These are phyloP conservation scores for Rhodeus uyekii DNA, from an alignment of 2,797 vertebrate genomes.

Conservation along the genomic window DNA sequence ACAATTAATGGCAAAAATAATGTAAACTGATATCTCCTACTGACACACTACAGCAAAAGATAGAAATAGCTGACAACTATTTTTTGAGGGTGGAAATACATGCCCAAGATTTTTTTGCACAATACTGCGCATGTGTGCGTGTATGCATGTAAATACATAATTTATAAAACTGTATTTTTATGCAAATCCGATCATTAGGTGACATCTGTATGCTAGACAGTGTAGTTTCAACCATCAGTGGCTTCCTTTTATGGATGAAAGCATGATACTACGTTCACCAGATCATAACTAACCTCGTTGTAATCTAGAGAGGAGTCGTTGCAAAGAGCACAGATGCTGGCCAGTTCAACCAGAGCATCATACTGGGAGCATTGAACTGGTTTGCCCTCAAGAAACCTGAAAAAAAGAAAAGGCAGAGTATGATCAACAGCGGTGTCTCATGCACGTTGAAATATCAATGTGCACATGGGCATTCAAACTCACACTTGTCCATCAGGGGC, in stretches of 20 bases:
- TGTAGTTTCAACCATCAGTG: not conserved
- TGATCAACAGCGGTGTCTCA: not conserved
- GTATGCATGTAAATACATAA: too few relatives aligned
- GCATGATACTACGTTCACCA: not conserved
- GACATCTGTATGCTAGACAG: not conserved
- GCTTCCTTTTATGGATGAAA: not conserved
- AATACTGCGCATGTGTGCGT: too few relatives aligned
- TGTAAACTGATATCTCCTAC: too few relatives aligned
- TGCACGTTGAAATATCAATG: not conserved
- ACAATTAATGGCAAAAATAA: too few relatives aligned
- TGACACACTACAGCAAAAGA: too few relatives aligned
- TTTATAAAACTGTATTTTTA: not conserved
- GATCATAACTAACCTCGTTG: conserved; percentile 82
- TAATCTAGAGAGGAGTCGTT: conserved; percentile 95
- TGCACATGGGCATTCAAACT: conserved; percentile 64
- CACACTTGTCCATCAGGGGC: conserved; percentile 96
- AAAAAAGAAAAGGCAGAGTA: not conserved
- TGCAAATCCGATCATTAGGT: not conserved
- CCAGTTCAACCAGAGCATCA: conserved; percentile 89
- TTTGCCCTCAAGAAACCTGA: conserved; percentile 82
- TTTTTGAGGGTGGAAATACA: too few relatives aligned
- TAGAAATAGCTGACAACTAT: too few relatives aligned
- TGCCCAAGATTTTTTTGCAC: too few relatives aligned
- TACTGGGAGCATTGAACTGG: conserved; percentile 83
- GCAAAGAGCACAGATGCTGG: conserved; percentile 93